phyloP scores from a whole-genome alignment of 1,140 invertebrate species.

The Papilio xuthus region DNA sequence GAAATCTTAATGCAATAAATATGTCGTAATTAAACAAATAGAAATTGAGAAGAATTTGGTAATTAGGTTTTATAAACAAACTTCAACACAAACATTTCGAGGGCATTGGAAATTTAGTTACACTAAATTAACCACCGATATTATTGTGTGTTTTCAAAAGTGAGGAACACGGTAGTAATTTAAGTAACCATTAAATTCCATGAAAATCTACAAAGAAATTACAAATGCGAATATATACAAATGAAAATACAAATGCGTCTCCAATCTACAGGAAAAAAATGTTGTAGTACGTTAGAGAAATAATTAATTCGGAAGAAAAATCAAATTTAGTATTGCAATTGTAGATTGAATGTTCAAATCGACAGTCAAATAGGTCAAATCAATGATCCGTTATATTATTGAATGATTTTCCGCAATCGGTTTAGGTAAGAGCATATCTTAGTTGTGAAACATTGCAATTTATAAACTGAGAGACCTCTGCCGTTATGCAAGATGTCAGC shows the following conservation, averaged over 20 bases:
- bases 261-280: neutral
- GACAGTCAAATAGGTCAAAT: neutral
- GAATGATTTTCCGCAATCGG: slow-evolving; percentile 56
- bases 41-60: neutral
- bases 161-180: neutral
- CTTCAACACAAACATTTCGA: neutral
- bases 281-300: neutral
- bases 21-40: neutral
- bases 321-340: neutral
- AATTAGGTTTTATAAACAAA: neutral
- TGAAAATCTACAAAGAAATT: neutral
- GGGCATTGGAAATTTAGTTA: neutral
- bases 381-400: slow-evolving; percentile 45
- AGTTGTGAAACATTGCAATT: slow-evolving; percentile 56
- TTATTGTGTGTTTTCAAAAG: neutral
- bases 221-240: too few species aligned
- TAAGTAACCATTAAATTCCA: neutral
- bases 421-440: slow-evolving; percentile 61
- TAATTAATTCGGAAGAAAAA: neutral
- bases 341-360: slow-evolving; percentile 1
- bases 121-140: neutral
- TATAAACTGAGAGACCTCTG: slow-evolving; percentile 48
- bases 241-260: neutral
- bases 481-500: slow-evolving; percentile 53
- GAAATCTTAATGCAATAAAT: neutral